Conservation (phyloP, 2,888 invertebrate species). For the Tricholauxania praeusta region DNA sequence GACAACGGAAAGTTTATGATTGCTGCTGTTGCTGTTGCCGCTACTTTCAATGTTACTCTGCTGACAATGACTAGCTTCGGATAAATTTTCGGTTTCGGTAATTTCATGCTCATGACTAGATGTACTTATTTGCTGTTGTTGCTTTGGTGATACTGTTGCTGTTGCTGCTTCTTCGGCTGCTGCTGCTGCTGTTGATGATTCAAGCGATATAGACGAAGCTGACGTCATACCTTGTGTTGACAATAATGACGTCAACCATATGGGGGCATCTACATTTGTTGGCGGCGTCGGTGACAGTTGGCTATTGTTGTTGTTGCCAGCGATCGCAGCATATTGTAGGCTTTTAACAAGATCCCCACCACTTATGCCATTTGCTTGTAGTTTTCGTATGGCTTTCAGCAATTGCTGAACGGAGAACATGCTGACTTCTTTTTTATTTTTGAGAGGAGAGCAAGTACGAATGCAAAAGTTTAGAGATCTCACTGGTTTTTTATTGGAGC, state of each 20-base stretch:
- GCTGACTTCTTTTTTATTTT: neutral
- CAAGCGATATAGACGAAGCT: constrained; percentile 38
- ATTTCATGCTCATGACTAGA: constrained; percentile 48
- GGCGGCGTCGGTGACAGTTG: neutral
- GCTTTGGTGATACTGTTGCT: constrained; percentile 48
- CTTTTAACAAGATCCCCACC: constrained; percentile 52
- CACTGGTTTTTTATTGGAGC: too few relatives aligned
- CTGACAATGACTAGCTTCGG: constrained; percentile 36
- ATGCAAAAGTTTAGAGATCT: too few relatives aligned
- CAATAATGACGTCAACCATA: constrained; percentile 5
- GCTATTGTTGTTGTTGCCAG: constrained; percentile 35
- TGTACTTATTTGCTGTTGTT: constrained; percentile 42
- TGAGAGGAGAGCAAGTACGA: too few relatives aligned
- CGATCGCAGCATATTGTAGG: constrained; percentile 48
- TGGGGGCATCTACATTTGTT: too few relatives aligned
- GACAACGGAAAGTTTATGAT: constrained; percentile 17
- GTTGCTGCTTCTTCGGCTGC: constrained; percentile 42
- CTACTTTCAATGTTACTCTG: constrained; percentile 35
- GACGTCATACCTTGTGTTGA: constrained; percentile 15
- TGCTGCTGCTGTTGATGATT: constrained; percentile 42
- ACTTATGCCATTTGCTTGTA: constrained; percentile 46
- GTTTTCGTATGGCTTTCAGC: constrained; percentile 55
- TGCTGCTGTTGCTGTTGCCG: constrained; percentile 42
- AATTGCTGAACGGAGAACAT: constrained; percentile 63
- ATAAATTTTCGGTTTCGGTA: constrained; percentile 23